Conservation (phyloP, 2,888 invertebrate species). For the Pyrrhosoma nymphula region DNA sequence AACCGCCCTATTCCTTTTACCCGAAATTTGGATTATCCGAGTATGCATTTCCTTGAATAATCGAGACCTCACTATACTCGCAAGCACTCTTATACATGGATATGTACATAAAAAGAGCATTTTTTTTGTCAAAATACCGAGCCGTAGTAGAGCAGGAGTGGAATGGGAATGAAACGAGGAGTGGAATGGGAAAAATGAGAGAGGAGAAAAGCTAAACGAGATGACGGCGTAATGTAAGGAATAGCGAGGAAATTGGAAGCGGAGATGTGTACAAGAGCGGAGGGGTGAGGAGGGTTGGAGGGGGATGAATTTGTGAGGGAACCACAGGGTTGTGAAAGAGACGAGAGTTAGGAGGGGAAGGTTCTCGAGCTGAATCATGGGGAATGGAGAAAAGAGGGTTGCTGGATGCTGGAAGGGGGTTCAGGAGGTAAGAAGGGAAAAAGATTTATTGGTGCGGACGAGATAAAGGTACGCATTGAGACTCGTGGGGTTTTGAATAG, state of each 20-base stretch:
- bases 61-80: too few species aligned
- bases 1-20: too few species aligned
- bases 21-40: too few species aligned
- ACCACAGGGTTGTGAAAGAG: not conserved
- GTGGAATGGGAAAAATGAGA: too few species aligned
- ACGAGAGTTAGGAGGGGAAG: not conserved
- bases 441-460: slow-evolving; percentile 18
- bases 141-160: too few species aligned
- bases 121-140: too few species aligned
- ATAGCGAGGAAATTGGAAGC: not conserved
- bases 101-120: too few species aligned
- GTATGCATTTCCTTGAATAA: too few species aligned
- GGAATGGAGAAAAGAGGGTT: not conserved
- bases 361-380: too few species aligned
- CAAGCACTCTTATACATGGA: too few species aligned
- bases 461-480: not conserved
- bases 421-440: not conserved
- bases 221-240: not conserved
- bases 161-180: too few species aligned
- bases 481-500: not conserved
- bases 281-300: not conserved
- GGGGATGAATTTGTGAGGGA: not conserved
- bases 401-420: not conserved
- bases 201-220: not conserved
- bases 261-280: not conserved